Percentiles rank a stretch among this genome's conserved stretches.
Evolutionary conservation across 2,797 vertebrate genomes (phyloP).

Genomic region (Tamandua tetradactyla): DNA sequence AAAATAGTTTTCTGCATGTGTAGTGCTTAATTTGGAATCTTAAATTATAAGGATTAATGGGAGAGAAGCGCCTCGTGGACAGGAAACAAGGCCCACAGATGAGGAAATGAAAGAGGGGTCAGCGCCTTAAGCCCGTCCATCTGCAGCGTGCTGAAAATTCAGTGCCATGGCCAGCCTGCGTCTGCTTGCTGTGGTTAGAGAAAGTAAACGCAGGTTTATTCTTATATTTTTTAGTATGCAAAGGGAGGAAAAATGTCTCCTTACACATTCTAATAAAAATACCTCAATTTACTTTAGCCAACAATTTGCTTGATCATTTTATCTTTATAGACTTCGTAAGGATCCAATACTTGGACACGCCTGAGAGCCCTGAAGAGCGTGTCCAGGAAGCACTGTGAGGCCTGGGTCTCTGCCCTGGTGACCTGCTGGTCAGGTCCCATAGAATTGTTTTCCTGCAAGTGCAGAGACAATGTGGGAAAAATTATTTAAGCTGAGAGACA

Average conservation of each 20-base stretch:
- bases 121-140: too few relatives aligned
- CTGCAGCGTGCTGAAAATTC: background rate
- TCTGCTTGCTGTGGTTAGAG: background rate
- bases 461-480: background rate
- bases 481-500: background rate
- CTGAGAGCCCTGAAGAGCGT: background rate
- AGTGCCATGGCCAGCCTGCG: background rate
- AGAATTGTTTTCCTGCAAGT: background rate
- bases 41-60: background rate
- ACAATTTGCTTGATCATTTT: constrained; percentile 21
- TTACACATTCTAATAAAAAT: background rate
- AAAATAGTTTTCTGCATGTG: background rate
- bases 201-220: background rate
- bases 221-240: background rate
- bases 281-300: constrained; percentile 24
- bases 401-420: background rate
- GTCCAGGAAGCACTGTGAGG: background rate
- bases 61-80: background rate
- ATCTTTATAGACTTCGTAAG: background rate
- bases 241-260: constrained; percentile 21
- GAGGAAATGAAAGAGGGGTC: background rate
- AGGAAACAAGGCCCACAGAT: background rate
- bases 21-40: background rate
- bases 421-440: background rate
- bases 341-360: background rate